These are phyloP conservation scores for Nesidiocoris tenuis DNA, from an alignment of 2,888 invertebrate species.

Conservation along the genomic window DNA sequence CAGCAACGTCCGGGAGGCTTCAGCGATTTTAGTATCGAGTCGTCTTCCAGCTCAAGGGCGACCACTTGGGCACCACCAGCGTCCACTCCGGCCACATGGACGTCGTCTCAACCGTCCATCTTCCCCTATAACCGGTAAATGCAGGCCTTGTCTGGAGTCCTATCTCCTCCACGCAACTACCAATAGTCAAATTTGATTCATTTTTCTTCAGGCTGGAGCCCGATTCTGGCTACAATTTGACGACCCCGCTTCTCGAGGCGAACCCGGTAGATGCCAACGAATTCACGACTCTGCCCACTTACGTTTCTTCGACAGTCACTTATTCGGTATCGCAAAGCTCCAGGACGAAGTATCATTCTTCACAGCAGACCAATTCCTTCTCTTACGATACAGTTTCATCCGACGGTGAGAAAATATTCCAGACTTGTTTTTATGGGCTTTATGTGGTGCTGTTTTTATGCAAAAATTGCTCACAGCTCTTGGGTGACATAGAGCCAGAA, in stretches of 20 bases:
- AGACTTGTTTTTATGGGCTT: no score
- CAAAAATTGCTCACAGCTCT: no score
- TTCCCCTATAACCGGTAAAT: constrained; percentile 29
- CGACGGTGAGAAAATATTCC: constrained; percentile 18
- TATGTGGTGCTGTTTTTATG: no score
- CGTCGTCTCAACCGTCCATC: constrained; percentile 12
- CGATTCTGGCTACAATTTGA: constrained; percentile 11
- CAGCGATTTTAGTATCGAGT: neutral
- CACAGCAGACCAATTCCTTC: constrained; percentile 30
- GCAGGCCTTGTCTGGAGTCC: no score
- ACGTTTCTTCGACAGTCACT: constrained; percentile 2
- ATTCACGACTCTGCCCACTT: neutral
- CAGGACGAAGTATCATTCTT: constrained; percentile 28
- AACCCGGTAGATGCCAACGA: neutral
- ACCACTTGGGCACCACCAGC: constrained; percentile 28
- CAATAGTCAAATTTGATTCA: no score
- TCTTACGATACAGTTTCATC: constrained; percentile 17
- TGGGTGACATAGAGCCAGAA: no score
- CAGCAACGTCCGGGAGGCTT: constrained; percentile 3
- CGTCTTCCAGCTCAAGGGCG: constrained; percentile 20
- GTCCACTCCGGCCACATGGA: constrained; percentile 4
- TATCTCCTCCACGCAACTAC: no score
- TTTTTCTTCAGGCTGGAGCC: constrained; percentile 20
- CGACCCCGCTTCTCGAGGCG: constrained; percentile 21
- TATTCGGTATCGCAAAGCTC: constrained; percentile 33